Base-by-base conservation (phyloP, 1,140 invertebrate genomes). In the Plectrocnemia conspersa region DNA sequence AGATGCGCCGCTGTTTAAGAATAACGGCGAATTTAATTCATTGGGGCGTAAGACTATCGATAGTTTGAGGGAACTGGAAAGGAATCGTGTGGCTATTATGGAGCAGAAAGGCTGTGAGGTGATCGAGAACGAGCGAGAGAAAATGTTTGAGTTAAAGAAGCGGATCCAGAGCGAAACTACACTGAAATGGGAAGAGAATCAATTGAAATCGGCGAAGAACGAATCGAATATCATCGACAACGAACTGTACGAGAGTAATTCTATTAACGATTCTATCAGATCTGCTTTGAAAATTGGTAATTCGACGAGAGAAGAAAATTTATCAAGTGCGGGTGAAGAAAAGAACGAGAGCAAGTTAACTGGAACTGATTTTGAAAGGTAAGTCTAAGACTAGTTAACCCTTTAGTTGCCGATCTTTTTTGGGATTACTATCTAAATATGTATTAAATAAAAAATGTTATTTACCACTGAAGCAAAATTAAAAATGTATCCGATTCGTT, bases 61-160 rank as follows among this genome's bases (percentile, higher is more conserved):
- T 59, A 93, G 89, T 59, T 75, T 94, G 23, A 85, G 86, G 71
- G 90, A 93, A 75, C 91, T 94, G 52, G 91, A 94, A 70, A 81
- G 86, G 66, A 92, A 91, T 70, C 76, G 91, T 36, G 84, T 92
- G 64, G 77, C 89, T 56, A 83, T 92, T 77, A 78, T 95, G 63
- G 89, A 89, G 52, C 88, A 93, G 70, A 89, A 93, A 86, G 91
- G 89, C 48, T 88, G 85, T 63, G 84, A 90, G 78, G 88, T 95
- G 33, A 92, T 95, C 64, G 90, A 93, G 65, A 86, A 93, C 66
- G 91, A 94, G 71, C 77, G 89, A 46, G 83, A 88, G 62, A 82
- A 91, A 64, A 88, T 96, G 23, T 82, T 85, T 48, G 90, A 92
- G 65, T 69, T 94, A 36, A 93, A 93, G 65, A 80, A 87, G 50